phyloP scores from a whole-genome alignment of 2,113 vertebrate species.

The Tamias sibiricus region DNA sequence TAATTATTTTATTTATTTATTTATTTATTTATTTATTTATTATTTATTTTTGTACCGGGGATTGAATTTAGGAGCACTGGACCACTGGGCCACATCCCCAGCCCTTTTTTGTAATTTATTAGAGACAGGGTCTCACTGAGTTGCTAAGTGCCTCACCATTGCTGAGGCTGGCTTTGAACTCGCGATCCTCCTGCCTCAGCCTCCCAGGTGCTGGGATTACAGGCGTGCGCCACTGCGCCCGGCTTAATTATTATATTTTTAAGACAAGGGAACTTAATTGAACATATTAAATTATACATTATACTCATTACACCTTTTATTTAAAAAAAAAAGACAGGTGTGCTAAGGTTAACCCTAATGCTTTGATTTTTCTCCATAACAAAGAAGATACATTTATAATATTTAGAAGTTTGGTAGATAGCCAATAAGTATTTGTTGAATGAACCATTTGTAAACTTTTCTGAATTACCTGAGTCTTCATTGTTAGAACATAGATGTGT shows the following conservation, averaged over 20 bases:
- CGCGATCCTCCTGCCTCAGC: no score
- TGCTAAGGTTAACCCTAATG: not conserved
- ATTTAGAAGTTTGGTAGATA: not conserved
- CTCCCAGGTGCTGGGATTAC: no score
- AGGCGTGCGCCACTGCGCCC: no score
- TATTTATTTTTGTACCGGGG: no score
- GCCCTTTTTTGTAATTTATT: no score
- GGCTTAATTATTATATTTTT: slow-evolving; percentile 1
- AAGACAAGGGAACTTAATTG: not conserved
- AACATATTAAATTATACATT: slow-evolving; percentile 4
- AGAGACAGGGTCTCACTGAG: no score
- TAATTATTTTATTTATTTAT: not conserved
- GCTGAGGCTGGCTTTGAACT: no score
- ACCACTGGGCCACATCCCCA: no score
- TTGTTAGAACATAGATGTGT: not conserved
- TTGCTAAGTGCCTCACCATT: no score
- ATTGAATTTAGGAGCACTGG: no score
- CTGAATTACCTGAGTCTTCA: not conserved
- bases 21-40: no score
- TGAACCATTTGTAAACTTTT: not conserved
- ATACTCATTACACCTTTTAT: not conserved
- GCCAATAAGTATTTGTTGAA: not conserved
- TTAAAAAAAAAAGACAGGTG: not conserved
- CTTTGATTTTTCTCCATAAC: not conserved
- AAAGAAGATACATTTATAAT: not conserved